A percentile compares a stretch with the other conserved stretches of the same genome.
Evolutionary conservation across 2,113 vertebrate genomes (phyloP).

Genomic region (Oreochromis aureus): DNA sequence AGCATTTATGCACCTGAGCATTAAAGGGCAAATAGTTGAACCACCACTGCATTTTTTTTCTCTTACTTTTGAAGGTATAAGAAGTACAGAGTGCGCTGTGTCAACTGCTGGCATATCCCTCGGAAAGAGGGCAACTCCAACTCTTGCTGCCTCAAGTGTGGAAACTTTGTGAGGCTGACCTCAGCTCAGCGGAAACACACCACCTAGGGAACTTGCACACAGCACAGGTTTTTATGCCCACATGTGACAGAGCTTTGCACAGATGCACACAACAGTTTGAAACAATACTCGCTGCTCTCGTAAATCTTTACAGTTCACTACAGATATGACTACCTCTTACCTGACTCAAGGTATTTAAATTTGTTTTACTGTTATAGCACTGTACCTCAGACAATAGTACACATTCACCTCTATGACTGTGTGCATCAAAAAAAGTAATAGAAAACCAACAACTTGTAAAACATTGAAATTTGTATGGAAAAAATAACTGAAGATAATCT

Average conservation of each 20-base stretch:
- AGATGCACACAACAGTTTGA: background rate
- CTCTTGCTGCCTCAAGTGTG: constrained; percentile 77
- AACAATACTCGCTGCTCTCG: background rate
- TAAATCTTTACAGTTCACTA: background rate
- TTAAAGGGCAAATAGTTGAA: background rate
- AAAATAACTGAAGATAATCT: background rate
- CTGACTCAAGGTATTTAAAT: background rate
- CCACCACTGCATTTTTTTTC: background rate
- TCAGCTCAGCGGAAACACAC: constrained; percentile 56
- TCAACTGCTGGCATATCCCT: constrained; percentile 84
- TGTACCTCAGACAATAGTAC: background rate
- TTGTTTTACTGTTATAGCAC: background rate
- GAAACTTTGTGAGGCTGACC: constrained; percentile 58
- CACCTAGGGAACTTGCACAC: constrained; percentile 12
- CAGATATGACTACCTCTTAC: background rate
- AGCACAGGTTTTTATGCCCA: background rate
- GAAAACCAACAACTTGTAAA: background rate
- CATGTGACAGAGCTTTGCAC: background rate
- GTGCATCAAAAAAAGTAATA: background rate
- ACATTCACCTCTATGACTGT: background rate
- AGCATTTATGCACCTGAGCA: background rate
- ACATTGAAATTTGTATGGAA: background rate
- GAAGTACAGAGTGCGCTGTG: constrained; percentile 84
- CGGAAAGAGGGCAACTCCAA: constrained; percentile 79
- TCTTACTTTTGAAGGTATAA: constrained; percentile 77